Conservation (phyloP, 2,113 vertebrate species). For the Propithecus coquereli region DNA sequence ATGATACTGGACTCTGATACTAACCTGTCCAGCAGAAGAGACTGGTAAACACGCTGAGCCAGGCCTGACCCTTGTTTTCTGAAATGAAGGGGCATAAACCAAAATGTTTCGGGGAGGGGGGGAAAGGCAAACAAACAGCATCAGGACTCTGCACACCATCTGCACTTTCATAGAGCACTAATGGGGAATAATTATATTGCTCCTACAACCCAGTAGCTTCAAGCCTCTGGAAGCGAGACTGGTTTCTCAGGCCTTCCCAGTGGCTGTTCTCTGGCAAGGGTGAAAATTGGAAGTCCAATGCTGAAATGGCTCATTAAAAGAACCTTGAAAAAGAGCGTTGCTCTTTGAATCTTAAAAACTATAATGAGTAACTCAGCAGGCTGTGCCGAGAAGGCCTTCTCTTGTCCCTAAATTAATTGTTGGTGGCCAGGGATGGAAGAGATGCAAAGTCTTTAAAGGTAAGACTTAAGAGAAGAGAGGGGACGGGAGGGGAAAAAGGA, state of each 20-base stretch:
- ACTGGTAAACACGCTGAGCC: background rate
- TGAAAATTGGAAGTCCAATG: conserved; percentile 55
- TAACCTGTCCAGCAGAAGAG: conserved; percentile 41
- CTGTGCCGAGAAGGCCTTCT: background rate
- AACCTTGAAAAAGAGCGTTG: conserved; percentile 12
- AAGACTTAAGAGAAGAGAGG: background rate
- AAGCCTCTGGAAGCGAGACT: conserved; percentile 16
- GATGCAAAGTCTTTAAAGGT: background rate
- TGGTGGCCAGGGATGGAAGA: background rate
- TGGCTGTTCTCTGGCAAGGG: conserved; percentile 16
- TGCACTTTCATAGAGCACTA: conserved; percentile 57
- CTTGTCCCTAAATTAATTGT: conserved; percentile 59
- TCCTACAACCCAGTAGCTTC: background rate
- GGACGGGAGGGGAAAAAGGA: too few species aligned
- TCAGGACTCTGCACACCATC: background rate
- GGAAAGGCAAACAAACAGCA: background rate
- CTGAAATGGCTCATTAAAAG: conserved; percentile 66
- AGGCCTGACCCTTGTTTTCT: background rate
- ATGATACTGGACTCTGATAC: background rate
- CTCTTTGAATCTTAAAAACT: conserved; percentile 59
- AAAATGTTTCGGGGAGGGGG: background rate
- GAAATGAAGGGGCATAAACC: conserved; percentile 38
- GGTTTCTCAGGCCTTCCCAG: conserved; percentile 43
- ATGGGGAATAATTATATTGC: conserved; percentile 53
- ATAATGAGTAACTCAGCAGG: conserved; percentile 18